Evolutionary conservation across 1,140 invertebrate genomes (phyloP), one percentile per base, ranked within the genome.

Genomic region (Saccostrea glomerata): DNA sequence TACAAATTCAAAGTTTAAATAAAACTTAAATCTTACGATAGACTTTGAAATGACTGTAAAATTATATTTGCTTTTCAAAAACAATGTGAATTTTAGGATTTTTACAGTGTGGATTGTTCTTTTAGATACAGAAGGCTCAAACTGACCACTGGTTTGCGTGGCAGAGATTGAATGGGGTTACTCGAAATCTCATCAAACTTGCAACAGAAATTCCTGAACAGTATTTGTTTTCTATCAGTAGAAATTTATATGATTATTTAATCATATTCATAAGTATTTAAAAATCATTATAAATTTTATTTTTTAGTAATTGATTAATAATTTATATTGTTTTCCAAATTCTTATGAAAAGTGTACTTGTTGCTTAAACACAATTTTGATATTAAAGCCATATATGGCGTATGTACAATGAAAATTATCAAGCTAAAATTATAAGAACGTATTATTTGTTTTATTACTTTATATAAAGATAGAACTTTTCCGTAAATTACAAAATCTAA

Each of bases 71-170:
- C 11, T 63, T 6, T 17, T 63, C 60, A 0, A 63, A 63, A 3
- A 63, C 11, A 13, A 17, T 63, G 0, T 7, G 5, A 20, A 20
- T 63, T n/a, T 20, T 17, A 63, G 15, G 6, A 63, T 20, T 63
- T 36, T 20, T 63, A n/a, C 3, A 15, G 17, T 17, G 60, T 20
- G 1, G 9, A 17, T 20, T 20, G 0, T 30, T 73, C 0, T 30
- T 73, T 13, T 36, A 73, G 70, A 30, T 13, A 73, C 70, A 73
- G 70, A 25, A 36, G 15, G 70, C 70, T 73, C 70, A 73, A 73
- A 25, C 70, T 13, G 70, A 73, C 25, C 70, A 73, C 13, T 73
- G 70, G 70, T 73, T 73, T 73, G 70, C 70, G 15, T 73, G 70
- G 70, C 70, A 73, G 70, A 73, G 70, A 36, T 30, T 73, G 13